A percentile compares a stretch with the other conserved stretches of the same genome.
Evolutionary conservation across 2,888 invertebrate genomes (phyloP).

Genomic region (Elegia similella): DNA sequence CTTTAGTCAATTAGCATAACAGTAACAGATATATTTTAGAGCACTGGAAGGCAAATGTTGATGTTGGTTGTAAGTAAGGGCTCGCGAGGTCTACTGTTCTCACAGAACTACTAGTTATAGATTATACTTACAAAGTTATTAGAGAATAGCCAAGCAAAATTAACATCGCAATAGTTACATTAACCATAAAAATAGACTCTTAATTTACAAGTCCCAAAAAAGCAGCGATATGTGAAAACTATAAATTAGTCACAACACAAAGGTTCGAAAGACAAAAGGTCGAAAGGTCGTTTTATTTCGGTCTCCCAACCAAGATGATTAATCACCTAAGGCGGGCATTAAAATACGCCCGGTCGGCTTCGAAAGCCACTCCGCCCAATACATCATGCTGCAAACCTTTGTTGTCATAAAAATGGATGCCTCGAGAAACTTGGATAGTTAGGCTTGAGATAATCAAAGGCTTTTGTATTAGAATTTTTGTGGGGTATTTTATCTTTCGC

Average conservation of each 20-base stretch:
- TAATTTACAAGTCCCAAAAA: background rate
- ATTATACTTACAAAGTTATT: too few relatives aligned
- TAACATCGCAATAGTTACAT: too few relatives aligned
- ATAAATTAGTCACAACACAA: slow-evolving; percentile 18
- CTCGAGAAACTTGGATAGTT: slow-evolving; percentile 10
- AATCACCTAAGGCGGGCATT: slow-evolving; percentile 24
- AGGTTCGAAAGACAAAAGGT: slow-evolving; percentile 21
- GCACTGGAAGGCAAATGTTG: too few relatives aligned
- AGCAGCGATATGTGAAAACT: slow-evolving; percentile 1
- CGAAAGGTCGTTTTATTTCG: slow-evolving; percentile 23
- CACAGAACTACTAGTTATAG: too few relatives aligned
- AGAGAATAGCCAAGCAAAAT: too few relatives aligned
- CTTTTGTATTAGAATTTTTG: too few relatives aligned
- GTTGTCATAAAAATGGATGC: slow-evolving; percentile 19
- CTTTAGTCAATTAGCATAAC: too few relatives aligned
- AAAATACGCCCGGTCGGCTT: slow-evolving; percentile 25
- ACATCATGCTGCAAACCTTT: slow-evolving; percentile 21
- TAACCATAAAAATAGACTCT: too few relatives aligned
- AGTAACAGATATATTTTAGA: too few relatives aligned
- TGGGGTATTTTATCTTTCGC: too few relatives aligned
- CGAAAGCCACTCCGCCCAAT: slow-evolving; percentile 22
- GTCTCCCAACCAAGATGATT: slow-evolving; percentile 24
- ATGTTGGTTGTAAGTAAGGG: too few relatives aligned
- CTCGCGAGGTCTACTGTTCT: too few relatives aligned
- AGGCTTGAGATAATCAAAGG: slow-evolving; percentile 2